Base-by-base conservation (phyloP, 2,888 invertebrate genomes). In the Dryobotodes eremita region DNA sequence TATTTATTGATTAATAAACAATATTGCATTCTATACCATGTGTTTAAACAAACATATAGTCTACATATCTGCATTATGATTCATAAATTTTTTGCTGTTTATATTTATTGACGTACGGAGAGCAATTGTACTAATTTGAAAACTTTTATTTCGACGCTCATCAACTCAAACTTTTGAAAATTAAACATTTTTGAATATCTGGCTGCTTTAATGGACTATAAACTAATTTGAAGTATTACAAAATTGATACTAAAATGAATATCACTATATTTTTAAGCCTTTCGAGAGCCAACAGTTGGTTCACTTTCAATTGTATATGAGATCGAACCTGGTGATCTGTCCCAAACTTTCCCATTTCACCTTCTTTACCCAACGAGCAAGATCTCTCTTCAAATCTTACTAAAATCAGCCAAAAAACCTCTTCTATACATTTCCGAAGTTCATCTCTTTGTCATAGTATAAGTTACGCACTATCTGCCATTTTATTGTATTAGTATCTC, bases 1-100 rank as follows among this genome's bases (percentile, higher is more conserved):
- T 86, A 83, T 86, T 90, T 94, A 94, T 95, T 93, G 94, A 93
- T 95, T 93, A 87, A 83, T 90, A 90, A 91, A 90, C 81, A 86
- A 85, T 89, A 92, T 88, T 90, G 91, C 88, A 91, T 91, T 89
- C 82, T 85, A 86, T 80, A 88, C 83, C 80, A 82, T 89, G 80
- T 75, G 77, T 88, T 84, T 83, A 88, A 88, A 89, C 85, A 88
- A 88, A 89, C 84, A 76, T 66, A 50, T 86, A 77, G 74, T 71
- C 36, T 77, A 71, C 68, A 46, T 77, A 46, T 79, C 77, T 86
- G 76, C 79, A 82, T 74, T 79, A 71, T 86, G 86, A 71, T 79
- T 85, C 10, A 82, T 73, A 50, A 0, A 66, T 36, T 72, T 71
- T 68, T 75, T 62, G 46, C 36, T 48, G 55, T 77, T 48, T 10